A percentile compares a stretch with the other conserved stretches of the same genome.
Evolutionary conservation across 1,140 invertebrate genomes (phyloP).

Genomic region (Diorhabda carinulata): DNA sequence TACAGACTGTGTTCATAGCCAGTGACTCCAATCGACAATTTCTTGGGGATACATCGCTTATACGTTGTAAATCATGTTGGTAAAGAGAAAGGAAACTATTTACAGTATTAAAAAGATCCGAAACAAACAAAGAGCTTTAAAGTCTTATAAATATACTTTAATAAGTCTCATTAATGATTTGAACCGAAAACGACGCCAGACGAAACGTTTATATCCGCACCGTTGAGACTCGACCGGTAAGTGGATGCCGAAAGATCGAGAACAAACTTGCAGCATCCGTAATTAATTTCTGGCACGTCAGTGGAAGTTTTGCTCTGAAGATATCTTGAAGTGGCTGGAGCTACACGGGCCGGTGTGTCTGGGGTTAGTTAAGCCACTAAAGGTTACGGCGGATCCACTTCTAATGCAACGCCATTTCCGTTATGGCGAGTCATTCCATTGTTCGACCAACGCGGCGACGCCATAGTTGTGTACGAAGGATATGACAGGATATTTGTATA

Average conservation of each 20-base stretch:
- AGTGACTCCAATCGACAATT: too few relatives aligned
- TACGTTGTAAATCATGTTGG: too few relatives aligned
- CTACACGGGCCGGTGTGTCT: background rate
- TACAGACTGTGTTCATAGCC: too few relatives aligned
- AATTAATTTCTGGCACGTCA: slow-evolving; percentile 2
- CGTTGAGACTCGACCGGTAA: background rate
- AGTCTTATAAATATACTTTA: too few relatives aligned
- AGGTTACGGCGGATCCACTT: background rate
- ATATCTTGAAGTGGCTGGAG: background rate
- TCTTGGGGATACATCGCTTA: too few relatives aligned
- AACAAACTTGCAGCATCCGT: background rate
- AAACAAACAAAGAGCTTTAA: too few relatives aligned
- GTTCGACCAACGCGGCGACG: background rate
- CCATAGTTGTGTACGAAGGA: background rate
- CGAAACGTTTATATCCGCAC: background rate
- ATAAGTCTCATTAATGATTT: background rate
- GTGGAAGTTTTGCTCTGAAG: background rate
- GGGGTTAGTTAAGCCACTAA: background rate
- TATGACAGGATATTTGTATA: background rate
- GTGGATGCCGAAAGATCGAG: background rate
- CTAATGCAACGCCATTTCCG: slow-evolving; percentile 1
- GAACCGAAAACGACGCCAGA: background rate
- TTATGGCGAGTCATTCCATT: background rate
- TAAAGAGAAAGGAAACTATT: too few relatives aligned
- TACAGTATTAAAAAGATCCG: too few relatives aligned